Percentiles rank a stretch among this genome's conserved stretches.
Conservation (phyloP, 1,140 invertebrate genomes). For the Drosophila varians region DNA sequence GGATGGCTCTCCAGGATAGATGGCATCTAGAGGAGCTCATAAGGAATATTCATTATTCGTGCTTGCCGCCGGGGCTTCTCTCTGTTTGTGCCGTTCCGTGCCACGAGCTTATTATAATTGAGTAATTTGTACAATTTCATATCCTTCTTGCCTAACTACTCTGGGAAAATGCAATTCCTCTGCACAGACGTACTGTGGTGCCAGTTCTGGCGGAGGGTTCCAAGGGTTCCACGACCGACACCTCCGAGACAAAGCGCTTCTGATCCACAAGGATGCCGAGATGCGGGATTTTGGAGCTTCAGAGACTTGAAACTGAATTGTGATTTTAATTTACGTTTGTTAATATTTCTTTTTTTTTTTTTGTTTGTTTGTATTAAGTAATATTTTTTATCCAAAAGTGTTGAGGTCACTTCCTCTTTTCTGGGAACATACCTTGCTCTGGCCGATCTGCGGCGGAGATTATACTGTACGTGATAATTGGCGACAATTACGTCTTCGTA, state of each 20-base stretch:
- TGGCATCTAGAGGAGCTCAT: too few relatives aligned
- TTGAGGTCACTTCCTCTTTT: not conserved
- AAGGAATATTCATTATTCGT: conserved; percentile 8
- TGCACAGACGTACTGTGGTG: conserved; percentile 50
- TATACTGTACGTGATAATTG: conserved; percentile 12
- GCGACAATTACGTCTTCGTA: conserved; percentile 17
- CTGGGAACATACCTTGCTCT: conserved; percentile 28
- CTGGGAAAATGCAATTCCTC: conserved; percentile 26
- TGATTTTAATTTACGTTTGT: conserved; percentile 56
- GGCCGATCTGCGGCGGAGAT: conserved; percentile 27
- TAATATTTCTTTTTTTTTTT: conserved; percentile 16
- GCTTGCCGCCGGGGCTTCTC: not conserved
- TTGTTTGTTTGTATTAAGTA: not conserved
- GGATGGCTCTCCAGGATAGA: not conserved
- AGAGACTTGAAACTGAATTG: conserved; percentile 54
- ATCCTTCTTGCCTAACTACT: conserved; percentile 31
- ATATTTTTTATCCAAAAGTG: not conserved
- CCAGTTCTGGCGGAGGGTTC: conserved; percentile 52
- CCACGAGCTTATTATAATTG: conserved; percentile 38
- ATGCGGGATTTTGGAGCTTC: not conserved
- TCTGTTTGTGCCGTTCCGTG: conserved; percentile 15
- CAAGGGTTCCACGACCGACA: conserved; percentile 6
- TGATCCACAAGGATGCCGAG: not conserved
- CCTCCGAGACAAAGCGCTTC: conserved; percentile 72
- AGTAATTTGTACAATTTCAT: conserved; percentile 70